Evolutionary conservation across 2,888 invertebrate species (phyloP).

Genomic region (Hypolimnas misippus): DNA sequence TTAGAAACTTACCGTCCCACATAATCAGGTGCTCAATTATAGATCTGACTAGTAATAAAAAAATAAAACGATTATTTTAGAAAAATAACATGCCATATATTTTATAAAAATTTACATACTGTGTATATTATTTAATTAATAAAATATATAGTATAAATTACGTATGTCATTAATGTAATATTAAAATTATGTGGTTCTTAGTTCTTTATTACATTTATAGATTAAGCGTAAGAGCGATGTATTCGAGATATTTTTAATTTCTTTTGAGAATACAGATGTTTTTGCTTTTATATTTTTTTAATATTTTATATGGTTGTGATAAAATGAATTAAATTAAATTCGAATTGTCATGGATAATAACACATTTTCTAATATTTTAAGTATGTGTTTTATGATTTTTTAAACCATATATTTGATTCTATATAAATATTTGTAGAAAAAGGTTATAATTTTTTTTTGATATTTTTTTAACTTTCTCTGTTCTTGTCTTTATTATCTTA

Average conservation of each 20-base stretch:
- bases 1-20: slow-evolving; percentile 26
- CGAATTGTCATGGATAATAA: slow-evolving; percentile 9
- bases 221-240: slow-evolving; percentile 48
- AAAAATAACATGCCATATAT: slow-evolving; percentile 83
- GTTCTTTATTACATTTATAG: slow-evolving; percentile 38
- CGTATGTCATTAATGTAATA: slow-evolving; percentile 45
- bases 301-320: slow-evolving; percentile 1
- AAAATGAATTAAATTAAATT: neutral
- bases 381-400: neutral
- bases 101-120: slow-evolving; percentile 72
- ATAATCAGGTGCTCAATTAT: slow-evolving; percentile 55
- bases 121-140: slow-evolving; percentile 59
- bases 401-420: neutral
- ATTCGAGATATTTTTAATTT: neutral
- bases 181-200: slow-evolving; percentile 34
- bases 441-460: neutral
- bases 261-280: neutral
- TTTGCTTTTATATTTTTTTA: slow-evolving; percentile 2
- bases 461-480: neutral
- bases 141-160: slow-evolving; percentile 55
- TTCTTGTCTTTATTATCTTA: no score
- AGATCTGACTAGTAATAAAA: slow-evolving; percentile 53
- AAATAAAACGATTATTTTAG: slow-evolving; percentile 48
- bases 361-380: slow-evolving; percentile 17
- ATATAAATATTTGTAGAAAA: neutral